A percentile compares a stretch with the other conserved stretches of the same genome.
Evolutionary conservation across 2,113 vertebrate genomes (phyloP).

Genomic region (Erpornis zantholeuca): DNA sequence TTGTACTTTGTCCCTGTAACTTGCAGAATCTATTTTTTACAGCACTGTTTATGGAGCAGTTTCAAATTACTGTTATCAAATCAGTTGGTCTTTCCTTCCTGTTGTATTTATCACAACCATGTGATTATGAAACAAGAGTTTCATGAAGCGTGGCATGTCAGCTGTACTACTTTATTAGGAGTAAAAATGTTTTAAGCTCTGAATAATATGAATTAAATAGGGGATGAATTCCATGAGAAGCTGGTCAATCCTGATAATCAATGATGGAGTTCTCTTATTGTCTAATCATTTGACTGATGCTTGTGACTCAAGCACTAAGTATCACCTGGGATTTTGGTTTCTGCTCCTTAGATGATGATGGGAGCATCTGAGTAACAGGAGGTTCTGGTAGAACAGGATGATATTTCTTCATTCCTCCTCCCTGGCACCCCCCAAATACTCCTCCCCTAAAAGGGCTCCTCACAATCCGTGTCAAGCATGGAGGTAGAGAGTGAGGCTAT

Average conservation of each 20-base stretch:
- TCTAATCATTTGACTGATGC: not conserved
- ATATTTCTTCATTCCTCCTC: not conserved
- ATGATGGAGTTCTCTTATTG: not conserved
- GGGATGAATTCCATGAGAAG: not conserved
- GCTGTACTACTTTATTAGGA: not conserved
- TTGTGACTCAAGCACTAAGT: not conserved
- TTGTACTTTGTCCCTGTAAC: not conserved
- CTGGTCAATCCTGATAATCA: not conserved
- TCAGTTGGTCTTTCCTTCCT: not conserved
- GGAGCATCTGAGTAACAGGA: not conserved
- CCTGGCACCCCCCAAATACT: not conserved
- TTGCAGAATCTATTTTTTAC: not conserved
- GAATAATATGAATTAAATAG: not conserved
- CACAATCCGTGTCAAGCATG: not conserved
- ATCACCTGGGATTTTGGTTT: not conserved
- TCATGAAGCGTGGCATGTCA: not conserved
- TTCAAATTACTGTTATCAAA: not conserved
- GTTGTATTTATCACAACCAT: not conserved
- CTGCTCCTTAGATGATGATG: not conserved
- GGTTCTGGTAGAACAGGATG: not conserved
- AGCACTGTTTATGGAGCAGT: not conserved
- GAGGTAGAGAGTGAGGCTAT: not conserved
- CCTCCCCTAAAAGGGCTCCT: accelerated
- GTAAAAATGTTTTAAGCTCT: not conserved
- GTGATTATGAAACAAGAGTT: not conserved